Evolutionary conservation across 2,888 invertebrate species (phyloP).

Genomic region (Eubasilissa splendida): DNA sequence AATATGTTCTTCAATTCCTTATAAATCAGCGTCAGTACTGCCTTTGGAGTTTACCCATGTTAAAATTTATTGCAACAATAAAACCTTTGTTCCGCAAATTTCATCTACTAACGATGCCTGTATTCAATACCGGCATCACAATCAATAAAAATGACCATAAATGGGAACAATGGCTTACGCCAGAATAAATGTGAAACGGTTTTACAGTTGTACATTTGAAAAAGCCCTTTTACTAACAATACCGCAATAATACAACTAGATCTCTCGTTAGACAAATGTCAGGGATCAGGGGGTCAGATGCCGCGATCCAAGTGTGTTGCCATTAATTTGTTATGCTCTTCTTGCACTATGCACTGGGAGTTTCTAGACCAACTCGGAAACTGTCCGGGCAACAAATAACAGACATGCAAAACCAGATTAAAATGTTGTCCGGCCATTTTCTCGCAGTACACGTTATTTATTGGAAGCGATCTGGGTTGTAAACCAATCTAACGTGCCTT

Average conservation of each 20-base stretch:
- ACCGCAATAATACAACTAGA: slow-evolving; percentile 20
- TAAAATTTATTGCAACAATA: slow-evolving; percentile 14
- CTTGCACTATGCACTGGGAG: neutral
- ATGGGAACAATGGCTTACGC: slow-evolving; percentile 10
- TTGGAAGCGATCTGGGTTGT: too few relatives aligned
- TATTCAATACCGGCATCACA: slow-evolving; percentile 5
- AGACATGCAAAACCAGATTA: too few relatives aligned
- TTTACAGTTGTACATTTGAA: slow-evolving; percentile 23
- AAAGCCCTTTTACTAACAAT: slow-evolving; percentile 20
- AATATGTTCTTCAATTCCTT: neutral
- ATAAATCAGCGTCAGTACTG: neutral
- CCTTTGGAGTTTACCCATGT: slow-evolving; percentile 1
- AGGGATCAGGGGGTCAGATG: slow-evolving; percentile 23
- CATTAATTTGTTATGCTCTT: neutral
- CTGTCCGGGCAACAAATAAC: too few relatives aligned
- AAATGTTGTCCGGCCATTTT: too few relatives aligned
- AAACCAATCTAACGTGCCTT: too few relatives aligned
- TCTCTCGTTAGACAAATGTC: slow-evolving; percentile 21
- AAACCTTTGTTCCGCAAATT: slow-evolving; percentile 32
- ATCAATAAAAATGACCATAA: slow-evolving; percentile 40
- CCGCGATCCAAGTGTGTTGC: neutral
- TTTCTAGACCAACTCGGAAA: neutral
- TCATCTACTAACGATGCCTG: slow-evolving; percentile 4
- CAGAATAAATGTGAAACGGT: slow-evolving; percentile 4
- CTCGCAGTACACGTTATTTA: too few relatives aligned